Evolutionary conservation across 1,140 invertebrate species (phyloP).

Genomic region (Paraescarpia echinospica): DNA sequence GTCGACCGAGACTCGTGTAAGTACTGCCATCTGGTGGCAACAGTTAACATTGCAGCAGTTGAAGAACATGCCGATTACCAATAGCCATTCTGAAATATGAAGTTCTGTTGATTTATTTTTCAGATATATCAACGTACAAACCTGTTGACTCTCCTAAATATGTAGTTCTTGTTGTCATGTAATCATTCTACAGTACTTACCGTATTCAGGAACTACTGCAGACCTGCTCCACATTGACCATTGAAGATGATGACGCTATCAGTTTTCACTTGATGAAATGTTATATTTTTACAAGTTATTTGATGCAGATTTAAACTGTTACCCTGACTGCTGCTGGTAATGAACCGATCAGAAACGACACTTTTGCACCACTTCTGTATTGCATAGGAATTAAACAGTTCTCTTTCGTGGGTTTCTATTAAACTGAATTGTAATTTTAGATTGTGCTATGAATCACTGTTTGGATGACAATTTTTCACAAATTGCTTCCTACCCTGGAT

Average conservation of each 20-base stretch:
- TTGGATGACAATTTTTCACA: neutral
- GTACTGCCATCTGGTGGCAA: neutral
- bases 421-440: neutral
- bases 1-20: neutral
- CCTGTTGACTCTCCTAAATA: neutral
- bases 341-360: too few relatives aligned
- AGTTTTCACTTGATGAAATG: neutral
- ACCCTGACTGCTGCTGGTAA: neutral
- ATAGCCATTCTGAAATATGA: neutral
- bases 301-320: neutral
- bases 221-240: too few relatives aligned
- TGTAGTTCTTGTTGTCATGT: neutral
- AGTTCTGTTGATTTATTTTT: neutral
- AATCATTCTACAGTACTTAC: neutral
- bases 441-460: neutral
- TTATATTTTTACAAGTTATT: neutral
- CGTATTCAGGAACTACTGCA: neutral
- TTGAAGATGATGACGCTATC: neutral
- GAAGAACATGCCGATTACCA: neutral
- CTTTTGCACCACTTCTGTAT: too few relatives aligned
- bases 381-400: too few relatives aligned
- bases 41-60: neutral
- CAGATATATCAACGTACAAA: neutral
- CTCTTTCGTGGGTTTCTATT: too few relatives aligned
- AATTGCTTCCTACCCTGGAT: neutral